Evolutionary conservation across 2,888 invertebrate genomes (phyloP), one percentile per base, ranked within the genome.

Genomic region (Peribatodes rhomboidaria): DNA sequence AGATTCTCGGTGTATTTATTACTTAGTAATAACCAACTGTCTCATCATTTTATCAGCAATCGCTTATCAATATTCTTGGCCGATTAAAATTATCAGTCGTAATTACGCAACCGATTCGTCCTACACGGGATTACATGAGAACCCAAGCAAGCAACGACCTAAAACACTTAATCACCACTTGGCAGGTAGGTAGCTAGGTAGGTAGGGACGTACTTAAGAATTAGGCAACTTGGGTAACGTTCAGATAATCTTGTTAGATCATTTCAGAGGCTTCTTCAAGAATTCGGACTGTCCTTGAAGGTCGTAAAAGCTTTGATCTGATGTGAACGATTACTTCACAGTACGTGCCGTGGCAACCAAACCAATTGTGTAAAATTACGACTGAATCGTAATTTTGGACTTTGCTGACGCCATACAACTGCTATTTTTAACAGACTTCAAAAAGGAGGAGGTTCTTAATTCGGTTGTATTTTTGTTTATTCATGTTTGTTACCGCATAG

Each of bases 161-260:
- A 3, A 41, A 27, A 31, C 14, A 11, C 18, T 3, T 56, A 56
- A 56, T 55, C 57, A 37, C 54, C 39, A 33, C 37, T 35, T 18
- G 20, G 41, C 31, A 42, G 1, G 9, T 31, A 27, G 1, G n/a
- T 27, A 7, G n/a, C 27, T 27, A 31, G 41, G 35, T 54, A 42
- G 1, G 10, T 33, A 31, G 1, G n/a, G 14, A 9, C 2, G n/a
- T 11, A 10, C 16, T 49, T 14, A 50, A 13, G 8, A 37, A 11
- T 35, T 13, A 27, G 14, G 22, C 53, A 35, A 39, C 14, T 27
- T 56, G 18, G 31, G 46, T 16, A 58, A 37, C 54, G 10, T 27
- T 31, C 55, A 50, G 18, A 53, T 65, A 62, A 68, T 65, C 65
- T 55, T 37, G 54, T 64, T 59, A 60, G 35, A 52, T 33, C 35